These are phyloP conservation scores for Anthoscopus minutus DNA, from an alignment of 2,113 vertebrate genomes.

Conservation along the genomic window DNA sequence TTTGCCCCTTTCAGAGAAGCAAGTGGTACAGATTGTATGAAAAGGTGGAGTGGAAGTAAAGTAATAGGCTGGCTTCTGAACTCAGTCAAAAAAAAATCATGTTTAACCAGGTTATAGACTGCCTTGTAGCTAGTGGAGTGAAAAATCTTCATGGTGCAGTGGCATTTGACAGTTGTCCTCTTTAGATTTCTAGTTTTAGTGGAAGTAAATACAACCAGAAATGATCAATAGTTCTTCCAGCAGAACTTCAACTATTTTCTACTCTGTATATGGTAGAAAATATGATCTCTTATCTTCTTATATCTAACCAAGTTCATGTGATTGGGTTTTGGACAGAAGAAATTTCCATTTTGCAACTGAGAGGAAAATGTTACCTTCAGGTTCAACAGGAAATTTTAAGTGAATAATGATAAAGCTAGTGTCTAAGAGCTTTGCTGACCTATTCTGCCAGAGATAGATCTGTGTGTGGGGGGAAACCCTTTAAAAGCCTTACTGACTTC, in stretches of 20 bases:
- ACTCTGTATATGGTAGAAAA: neutral
- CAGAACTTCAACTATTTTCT: neutral
- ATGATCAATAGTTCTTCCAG: neutral
- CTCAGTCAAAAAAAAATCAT: too few relatives aligned
- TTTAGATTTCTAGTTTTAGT: neutral
- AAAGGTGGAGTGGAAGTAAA: neutral
- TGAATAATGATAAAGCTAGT: neutral
- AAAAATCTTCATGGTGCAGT: neutral
- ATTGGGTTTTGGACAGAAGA: neutral
- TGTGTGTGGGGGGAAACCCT: rapidly evolving
- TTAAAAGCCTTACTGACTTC: neutral
- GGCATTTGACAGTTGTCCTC: neutral
- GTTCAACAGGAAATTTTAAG: neutral
- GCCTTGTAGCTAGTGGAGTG: neutral
- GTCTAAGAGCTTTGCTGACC: rapidly evolving
- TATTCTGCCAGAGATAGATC: neutral
- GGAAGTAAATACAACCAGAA: neutral
- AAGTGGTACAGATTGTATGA: neutral
- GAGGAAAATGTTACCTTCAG: neutral
- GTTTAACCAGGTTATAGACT: neutral
- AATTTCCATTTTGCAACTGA: neutral
- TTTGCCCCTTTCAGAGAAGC: neutral
- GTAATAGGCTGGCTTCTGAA: neutral
- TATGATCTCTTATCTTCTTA: neutral
- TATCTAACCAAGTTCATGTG: neutral